A percentile compares a stretch with the other conserved stretches of the same genome.
Evolutionary conservation across 2,113 vertebrate genomes (phyloP).

Genomic region (Daboia siamensis): DNA sequence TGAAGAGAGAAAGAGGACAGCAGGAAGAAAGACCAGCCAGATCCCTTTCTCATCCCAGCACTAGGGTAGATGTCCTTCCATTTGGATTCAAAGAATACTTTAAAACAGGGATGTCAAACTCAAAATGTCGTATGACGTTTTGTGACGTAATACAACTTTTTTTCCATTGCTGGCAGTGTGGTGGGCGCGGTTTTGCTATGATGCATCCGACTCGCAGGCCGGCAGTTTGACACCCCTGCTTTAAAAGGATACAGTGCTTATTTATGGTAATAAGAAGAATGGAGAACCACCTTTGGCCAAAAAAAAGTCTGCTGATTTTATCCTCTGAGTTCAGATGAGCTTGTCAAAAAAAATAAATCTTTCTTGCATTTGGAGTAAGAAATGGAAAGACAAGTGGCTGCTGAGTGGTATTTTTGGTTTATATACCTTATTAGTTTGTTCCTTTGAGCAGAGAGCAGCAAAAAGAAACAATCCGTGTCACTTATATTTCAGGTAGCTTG

Average conservation of each 20-base stretch:
- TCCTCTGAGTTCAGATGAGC: not conserved
- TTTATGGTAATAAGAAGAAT: slow-evolving; percentile 38
- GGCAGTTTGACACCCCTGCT: not conserved
- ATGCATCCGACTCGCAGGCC: too few species aligned
- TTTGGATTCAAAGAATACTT: slow-evolving; percentile 41
- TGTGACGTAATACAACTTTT: too few species aligned
- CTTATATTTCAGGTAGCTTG: not conserved
- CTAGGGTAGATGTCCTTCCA: slow-evolving; percentile 47
- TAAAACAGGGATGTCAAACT: not conserved
- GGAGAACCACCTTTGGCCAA: slow-evolving; percentile 1
- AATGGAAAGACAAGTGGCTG: slow-evolving; percentile 20
- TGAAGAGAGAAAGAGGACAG: not conserved
- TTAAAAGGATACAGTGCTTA: slow-evolving; percentile 12
- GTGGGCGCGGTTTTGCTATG: too few species aligned
- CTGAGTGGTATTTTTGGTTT: slow-evolving; percentile 2
- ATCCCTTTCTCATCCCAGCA: slow-evolving; percentile 44
- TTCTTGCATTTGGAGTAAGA: slow-evolving; percentile 1
- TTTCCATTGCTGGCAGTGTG: too few species aligned
- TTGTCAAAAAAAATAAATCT: slow-evolving; percentile 31
- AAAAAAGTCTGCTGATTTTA: slow-evolving; percentile 50
- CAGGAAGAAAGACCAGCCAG: slow-evolving; percentile 51
- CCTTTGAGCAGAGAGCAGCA: not conserved
- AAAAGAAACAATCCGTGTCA: not conserved
- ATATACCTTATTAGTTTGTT: slow-evolving; percentile 7
- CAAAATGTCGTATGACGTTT: too few species aligned